phyloP scores from a whole-genome alignment of 2,797 vertebrate species.

The Clamator glandarius region DNA sequence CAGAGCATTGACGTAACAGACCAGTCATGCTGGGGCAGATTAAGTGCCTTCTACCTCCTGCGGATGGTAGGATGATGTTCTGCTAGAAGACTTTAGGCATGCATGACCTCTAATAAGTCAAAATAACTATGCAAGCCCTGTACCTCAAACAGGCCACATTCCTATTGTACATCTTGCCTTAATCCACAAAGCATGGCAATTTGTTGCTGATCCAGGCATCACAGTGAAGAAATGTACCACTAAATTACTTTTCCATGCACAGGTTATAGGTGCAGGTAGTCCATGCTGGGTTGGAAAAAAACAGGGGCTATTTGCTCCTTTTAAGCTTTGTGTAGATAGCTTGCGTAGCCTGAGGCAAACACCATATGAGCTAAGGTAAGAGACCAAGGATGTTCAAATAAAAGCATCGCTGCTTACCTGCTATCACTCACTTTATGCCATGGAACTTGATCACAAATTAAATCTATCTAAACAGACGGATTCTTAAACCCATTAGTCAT shows the following conservation, averaged over 20 bases:
- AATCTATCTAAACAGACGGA: neutral
- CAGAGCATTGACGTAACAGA: neutral
- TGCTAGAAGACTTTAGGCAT: neutral
- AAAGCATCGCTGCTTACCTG: neutral
- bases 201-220: neutral
- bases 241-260: constrained; percentile 13
- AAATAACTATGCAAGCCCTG: neutral
- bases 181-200: neutral
- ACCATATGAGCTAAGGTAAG: fast-evolving
- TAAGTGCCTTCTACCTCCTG: neutral
- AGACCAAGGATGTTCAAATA: neutral
- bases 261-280: neutral
- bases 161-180: neutral
- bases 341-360: neutral
- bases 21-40: neutral
- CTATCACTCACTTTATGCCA: neutral
- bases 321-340: neutral
- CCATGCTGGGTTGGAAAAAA: neutral
- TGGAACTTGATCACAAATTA: neutral
- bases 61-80: neutral
- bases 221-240: neutral
- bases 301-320: neutral
- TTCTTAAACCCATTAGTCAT: neutral
- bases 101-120: neutral
- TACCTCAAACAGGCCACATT: neutral